Base-by-base conservation (phyloP, 1,140 invertebrate species). In the Zaprionus kolodkinae region DNA sequence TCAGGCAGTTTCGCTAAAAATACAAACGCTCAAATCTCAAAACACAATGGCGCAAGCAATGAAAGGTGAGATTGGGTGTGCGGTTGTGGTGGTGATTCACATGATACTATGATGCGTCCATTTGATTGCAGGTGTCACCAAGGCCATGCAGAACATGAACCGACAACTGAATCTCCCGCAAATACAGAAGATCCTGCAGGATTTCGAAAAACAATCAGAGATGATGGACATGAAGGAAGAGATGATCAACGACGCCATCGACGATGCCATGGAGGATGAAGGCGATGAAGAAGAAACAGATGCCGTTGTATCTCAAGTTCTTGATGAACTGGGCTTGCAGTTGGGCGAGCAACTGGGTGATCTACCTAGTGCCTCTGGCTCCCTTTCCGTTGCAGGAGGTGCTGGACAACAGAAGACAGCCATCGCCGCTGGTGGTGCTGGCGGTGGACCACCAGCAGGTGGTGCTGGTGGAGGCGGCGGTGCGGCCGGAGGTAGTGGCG, bases 201-300 rank as follows among this genome's bases (percentile, higher is more conserved):
- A 99, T 92, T 99, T 99, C 95, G 99, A 99, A 93, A 99, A 99
- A 89, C 99, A 99, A 92, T 98, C 98, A 0, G 99, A 99, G 94
- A 99, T 99, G 69, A 99, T 99, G 99, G 99, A 99, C 92, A 99
- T 99, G 99, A 99, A 99, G 92, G 99, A 99, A 93, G 99, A 99
- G 94, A 99, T 99, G 95, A 99, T 99, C 96, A 99, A 98, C 93
- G 99, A 99, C 93, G 99, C 98, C 7, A 99, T 99, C 86, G 99
- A 99, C 93, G 99, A 99, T 94, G 99, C 99, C 3, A 98, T 99
- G 96, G 99, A 98, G 77, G 99, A 98, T 83, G 99, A 99, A 92
- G 98, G 96, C 43, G 99, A 99, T 92, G 99, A 99, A 93, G 98
- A 99, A 92, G 99, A 99, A 94, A 99, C 97, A 85, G 97, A 98